Percentiles rank a stretch among this genome's conserved stretches.
These are phyloP conservation scores for Pseudorhombus dupliciocellatus DNA, from an alignment of 2,113 vertebrate genomes.

Conservation along the genomic window DNA sequence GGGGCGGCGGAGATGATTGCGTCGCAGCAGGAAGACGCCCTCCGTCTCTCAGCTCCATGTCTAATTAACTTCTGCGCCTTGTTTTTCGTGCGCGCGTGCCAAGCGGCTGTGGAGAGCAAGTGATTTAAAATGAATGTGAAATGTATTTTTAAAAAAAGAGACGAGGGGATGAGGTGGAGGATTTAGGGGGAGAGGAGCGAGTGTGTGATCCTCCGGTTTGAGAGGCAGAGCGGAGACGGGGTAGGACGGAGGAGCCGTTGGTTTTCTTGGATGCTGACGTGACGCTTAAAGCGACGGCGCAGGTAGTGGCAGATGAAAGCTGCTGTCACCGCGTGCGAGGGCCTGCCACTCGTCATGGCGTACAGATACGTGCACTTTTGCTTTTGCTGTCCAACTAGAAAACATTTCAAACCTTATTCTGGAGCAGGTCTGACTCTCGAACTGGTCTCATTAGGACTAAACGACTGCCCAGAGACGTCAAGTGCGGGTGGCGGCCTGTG, in stretches of 20 bases:
- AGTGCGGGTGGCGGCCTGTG: too few species aligned
- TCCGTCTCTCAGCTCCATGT: conserved; percentile 67
- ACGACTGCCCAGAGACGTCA: neutral
- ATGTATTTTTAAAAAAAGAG: conserved; percentile 56
- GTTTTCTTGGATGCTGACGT: conserved; percentile 25
- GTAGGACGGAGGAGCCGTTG: neutral
- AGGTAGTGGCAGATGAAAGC: conserved; percentile 7
- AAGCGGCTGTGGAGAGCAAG: conserved; percentile 21
- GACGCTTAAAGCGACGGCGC: conserved; percentile 15
- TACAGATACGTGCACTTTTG: neutral
- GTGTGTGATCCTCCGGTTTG: conserved; percentile 27
- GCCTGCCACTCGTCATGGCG: neutral
- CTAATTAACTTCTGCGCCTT: conserved; percentile 76
- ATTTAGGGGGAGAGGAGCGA: conserved; percentile 4
- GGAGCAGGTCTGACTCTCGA: neutral
- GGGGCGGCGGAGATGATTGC: conserved; percentile 59
- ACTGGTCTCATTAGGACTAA: neutral
- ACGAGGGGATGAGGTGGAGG: conserved; percentile 41
- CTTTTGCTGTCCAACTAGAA: neutral
- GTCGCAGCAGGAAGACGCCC: conserved; percentile 67
- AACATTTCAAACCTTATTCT: too few species aligned
- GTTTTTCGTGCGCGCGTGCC: conserved; percentile 45
- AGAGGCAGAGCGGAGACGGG: neutral
- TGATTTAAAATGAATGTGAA: conserved; percentile 51
- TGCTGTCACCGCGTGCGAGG: conserved; percentile 5